Base-by-base conservation (phyloP, 1,140 invertebrate species). In the Diabrotica undecimpunctata region DNA sequence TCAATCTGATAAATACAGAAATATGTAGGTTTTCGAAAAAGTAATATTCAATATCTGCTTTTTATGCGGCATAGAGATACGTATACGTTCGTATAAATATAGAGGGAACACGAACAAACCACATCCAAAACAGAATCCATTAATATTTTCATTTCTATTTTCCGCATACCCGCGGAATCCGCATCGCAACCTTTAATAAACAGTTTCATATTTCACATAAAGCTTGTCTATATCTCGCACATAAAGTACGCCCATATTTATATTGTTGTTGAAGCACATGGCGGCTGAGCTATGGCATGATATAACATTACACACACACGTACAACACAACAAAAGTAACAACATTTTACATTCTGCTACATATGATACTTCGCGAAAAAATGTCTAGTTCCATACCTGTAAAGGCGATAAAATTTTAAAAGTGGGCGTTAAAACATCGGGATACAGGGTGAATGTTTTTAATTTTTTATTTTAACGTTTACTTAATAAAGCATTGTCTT, bases 191-290 rank as follows among this genome's bases (percentile, higher is more conserved):
- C 41, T 8, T n/a, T 46, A 46, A 46, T 46, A 46, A 46, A 46
- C 41, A 46, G 41, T 46, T 46, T 46, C 41, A 46, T 46, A 46
- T 46, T 46, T n/a, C 41, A 46, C 41, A 46, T 46, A 46, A 46
- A 46, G 41, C 41, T 46, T 46, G 41, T 46, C 41, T 46, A 46
- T 46, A 46, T 46, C 41, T 46, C 41, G 41, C 41, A 36, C 55
- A 57, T 57, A 57, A 57, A 57, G 37, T 57, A 57, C 55, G 12
- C 14, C 55, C 55, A 57, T 57, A 57, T 57, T 57, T 57, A 57
- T 57, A 57, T 57, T 57, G 25, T 57, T 57, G 55, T 57, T 37
- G 37, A 57, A 9, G 37, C 55, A 57, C 12, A 57, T 10, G 7
- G 55, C 55, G 55, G 55, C 36, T 14, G 35, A 57, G 25, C n/a